These are phyloP conservation scores for Telmatochromis sp. DNA, from an alignment of 2,113 vertebrate species.

Conservation along the genomic window DNA sequence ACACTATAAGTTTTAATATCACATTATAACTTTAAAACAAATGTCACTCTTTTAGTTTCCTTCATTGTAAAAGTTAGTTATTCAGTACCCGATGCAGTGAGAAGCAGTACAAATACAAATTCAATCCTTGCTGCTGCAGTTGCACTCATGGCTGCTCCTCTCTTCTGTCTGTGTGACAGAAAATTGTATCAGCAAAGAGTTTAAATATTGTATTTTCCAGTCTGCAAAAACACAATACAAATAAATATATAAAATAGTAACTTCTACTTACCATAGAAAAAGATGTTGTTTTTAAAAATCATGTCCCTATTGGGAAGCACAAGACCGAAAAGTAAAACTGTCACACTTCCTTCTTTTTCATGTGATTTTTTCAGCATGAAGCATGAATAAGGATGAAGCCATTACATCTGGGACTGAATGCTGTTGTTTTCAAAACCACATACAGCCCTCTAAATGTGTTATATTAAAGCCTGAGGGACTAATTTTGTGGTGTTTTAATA, in stretches of 20 bases:
- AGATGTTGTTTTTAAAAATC: background rate
- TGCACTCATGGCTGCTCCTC: background rate
- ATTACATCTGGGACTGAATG: background rate
- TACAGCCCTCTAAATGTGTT: rapidly evolving
- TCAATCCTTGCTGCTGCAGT: background rate
- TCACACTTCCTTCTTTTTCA: background rate
- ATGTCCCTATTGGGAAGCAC: background rate
- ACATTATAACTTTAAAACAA: background rate
- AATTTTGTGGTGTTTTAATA: background rate
- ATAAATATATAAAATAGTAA: background rate
- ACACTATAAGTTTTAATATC: background rate
- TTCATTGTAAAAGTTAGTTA: background rate
- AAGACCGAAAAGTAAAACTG: background rate
- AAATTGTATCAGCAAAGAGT: background rate
- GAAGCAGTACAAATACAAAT: background rate
- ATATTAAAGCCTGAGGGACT: background rate
- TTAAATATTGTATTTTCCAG: background rate
- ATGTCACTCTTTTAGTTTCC: background rate
- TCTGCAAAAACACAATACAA: background rate
- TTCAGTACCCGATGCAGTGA: background rate
- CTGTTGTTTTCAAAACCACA: background rate
- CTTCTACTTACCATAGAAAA: background rate
- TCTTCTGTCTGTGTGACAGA: background rate
- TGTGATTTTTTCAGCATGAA: background rate
- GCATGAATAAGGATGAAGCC: background rate